A percentile compares a stretch with the other conserved stretches of the same genome.
These are phyloP conservation scores for Beroe forskalii DNA, from an alignment of 37 sponge, comb jelly and placozoan genomes.

Conservation along the genomic window DNA sequence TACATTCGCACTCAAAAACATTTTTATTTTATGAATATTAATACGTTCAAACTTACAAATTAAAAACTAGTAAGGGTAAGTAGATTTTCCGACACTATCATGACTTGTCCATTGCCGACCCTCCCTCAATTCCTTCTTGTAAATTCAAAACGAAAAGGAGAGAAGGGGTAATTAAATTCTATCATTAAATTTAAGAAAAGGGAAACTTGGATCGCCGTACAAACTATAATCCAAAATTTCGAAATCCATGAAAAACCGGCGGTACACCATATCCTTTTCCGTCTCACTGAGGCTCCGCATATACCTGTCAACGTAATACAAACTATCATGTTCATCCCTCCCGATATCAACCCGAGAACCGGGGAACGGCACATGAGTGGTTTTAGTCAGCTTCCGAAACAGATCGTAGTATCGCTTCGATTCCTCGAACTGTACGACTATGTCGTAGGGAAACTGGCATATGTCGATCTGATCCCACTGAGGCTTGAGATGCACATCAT, in stretches of 20 bases:
- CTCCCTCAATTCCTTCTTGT: too few species aligned
- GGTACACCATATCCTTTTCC: not conserved
- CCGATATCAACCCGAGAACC: not conserved
- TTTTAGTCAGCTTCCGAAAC: conserved; percentile 13
- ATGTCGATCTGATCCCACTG: conserved; percentile 1
- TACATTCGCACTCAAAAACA: too few species aligned
- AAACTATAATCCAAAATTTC: not conserved
- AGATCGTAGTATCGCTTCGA: not conserved
- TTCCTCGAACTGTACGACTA: not conserved
- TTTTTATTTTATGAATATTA: too few species aligned
- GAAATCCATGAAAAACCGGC: not conserved
- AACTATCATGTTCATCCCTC: conserved; percentile 4
- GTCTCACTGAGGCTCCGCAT: not conserved
- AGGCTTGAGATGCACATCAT: not conserved
- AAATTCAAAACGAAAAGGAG: too few species aligned
- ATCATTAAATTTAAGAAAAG: not conserved
- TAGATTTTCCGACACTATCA: too few species aligned
- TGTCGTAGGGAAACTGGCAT: conserved; percentile 32
- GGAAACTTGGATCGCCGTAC: not conserved
- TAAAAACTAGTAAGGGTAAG: too few species aligned
- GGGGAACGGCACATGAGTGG: not conserved
- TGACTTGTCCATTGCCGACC: too few species aligned
- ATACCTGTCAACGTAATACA: conserved; percentile 7
- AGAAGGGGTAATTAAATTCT: not conserved
- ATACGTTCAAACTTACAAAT: too few species aligned